Base-by-base conservation (phyloP, 2,888 invertebrate species). In the Noctua pronuba region DNA sequence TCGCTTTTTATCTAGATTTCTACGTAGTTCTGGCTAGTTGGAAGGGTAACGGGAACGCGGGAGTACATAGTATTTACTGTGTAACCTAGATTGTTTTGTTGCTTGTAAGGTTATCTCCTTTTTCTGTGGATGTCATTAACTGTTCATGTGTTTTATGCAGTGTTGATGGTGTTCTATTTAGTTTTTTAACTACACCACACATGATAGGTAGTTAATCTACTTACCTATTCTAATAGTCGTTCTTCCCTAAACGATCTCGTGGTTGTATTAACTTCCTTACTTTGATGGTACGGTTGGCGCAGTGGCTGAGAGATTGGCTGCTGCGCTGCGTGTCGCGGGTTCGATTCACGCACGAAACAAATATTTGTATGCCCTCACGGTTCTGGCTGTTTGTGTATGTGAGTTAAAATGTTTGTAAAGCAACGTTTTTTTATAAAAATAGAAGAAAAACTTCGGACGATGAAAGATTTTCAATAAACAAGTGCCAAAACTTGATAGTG, bases 1-100 rank as follows among this genome's bases (percentile, higher is more conserved):
- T 62, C 31, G 44, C 60, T 77, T 80, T 86, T 87, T 82, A 80
- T 80, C 77, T 77, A 62, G 64, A 79, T 79, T 87, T 71, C 64
- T 41, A 16, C 8, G 35, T 49, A 79, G 16, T 70, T 73, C 55
- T 68, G 49, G 41, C 80, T 41, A 65, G 84, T 55, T 55, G 44
- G 38, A 16, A 66, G 28, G 52, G 67, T 79, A 80, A 84, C 85
- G 58, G 80, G 78, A 77, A 31, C 31, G 10, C 41, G 41, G 41
- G 69, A 79, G n/a, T 41, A 41, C 10, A 1, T 24, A n/a, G 41
- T 60, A 52, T 49, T 65, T 31, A 69, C 62, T 44, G 55, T 35
- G 35, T 2, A 38, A 11, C 64, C 79, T 62, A 81, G 72, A 72
- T 81, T 41, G 16, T 44, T 69, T 52, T 44, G 77, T 55, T 62